Evolutionary conservation across 2,797 vertebrate genomes (phyloP).

Genomic region (Ceyx erithaca): DNA sequence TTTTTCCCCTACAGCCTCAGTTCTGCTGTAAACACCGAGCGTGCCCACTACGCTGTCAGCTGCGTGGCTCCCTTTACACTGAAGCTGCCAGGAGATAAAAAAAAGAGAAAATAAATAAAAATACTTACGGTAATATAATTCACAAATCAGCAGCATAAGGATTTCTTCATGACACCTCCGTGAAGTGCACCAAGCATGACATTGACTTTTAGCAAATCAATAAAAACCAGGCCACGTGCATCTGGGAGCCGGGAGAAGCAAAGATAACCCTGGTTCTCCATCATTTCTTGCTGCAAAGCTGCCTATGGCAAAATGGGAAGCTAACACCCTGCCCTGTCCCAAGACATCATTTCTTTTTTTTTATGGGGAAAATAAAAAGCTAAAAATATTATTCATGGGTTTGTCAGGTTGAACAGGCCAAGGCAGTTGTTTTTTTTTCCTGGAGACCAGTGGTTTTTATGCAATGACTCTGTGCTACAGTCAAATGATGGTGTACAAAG

Average conservation of each 20-base stretch:
- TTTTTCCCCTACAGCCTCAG: slow-evolving; percentile 81
- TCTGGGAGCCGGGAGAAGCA: background rate
- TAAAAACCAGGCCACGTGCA: background rate
- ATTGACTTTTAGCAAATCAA: background rate
- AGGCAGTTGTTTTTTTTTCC: background rate
- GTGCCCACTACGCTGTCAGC: slow-evolving; percentile 48
- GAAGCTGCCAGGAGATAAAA: slow-evolving; percentile 66
- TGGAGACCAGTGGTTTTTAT: background rate
- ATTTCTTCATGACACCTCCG: background rate
- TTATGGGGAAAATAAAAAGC: background rate
- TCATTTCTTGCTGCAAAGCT: accelerated
- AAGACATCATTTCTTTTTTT: background rate
- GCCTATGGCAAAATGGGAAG: background rate
- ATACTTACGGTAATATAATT: slow-evolving; percentile 12
- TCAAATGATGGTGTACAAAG: background rate
- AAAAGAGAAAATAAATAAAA: background rate
- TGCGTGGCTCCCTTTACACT: slow-evolving; percentile 71
- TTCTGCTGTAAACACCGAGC: slow-evolving; percentile 85
- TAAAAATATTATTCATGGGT: background rate
- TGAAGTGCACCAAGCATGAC: accelerated
- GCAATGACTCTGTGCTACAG: background rate
- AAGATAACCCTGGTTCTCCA: accelerated
- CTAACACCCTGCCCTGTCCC: background rate
- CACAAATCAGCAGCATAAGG: background rate
- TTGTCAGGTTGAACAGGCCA: background rate